Conservation (phyloP, 2,888 invertebrate genomes). For the Gari tellinella region DNA sequence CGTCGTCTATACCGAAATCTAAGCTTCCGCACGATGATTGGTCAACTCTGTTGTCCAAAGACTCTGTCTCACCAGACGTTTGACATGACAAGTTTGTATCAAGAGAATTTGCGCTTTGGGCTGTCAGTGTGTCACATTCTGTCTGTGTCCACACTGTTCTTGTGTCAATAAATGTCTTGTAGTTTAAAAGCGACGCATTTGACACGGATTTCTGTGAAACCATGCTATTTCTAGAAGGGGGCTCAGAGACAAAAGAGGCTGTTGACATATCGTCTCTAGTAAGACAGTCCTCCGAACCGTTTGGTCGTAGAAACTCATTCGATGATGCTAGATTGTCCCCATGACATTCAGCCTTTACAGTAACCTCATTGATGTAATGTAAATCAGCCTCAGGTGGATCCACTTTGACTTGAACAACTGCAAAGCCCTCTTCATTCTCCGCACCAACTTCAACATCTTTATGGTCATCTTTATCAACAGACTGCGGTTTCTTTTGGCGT, state of each 20-base stretch:
- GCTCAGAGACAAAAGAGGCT: constrained; percentile 27
- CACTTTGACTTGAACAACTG: no score
- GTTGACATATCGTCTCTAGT: constrained; percentile 15
- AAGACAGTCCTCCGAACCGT: no score
- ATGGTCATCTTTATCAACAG: no score
- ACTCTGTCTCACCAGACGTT: background rate
- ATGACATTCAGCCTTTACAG: no score
- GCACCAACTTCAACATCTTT: no score
- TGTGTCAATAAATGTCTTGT: constrained; percentile 13
- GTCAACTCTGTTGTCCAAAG: background rate
- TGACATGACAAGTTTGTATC: background rate
- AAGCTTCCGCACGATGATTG: constrained; percentile 29
- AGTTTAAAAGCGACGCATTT: constrained; percentile 28
- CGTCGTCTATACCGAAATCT: constrained; percentile 49
- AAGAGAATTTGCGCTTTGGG: constrained; percentile 3
- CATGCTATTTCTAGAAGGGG: constrained; percentile 25
- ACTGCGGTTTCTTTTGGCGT: no score
- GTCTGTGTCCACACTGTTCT: constrained; percentile 60
- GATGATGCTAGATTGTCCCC: no score
- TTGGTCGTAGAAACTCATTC: no score
- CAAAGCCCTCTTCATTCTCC: no score
- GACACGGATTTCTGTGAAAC: constrained; percentile 40
- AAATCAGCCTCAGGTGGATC: no score
- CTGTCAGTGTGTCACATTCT: constrained; percentile 6
- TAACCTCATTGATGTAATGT: no score